Percentiles rank a stretch among this genome's conserved stretches.
Conservation (phyloP, 2,888 invertebrate species). For the Aphidius colemani region DNA sequence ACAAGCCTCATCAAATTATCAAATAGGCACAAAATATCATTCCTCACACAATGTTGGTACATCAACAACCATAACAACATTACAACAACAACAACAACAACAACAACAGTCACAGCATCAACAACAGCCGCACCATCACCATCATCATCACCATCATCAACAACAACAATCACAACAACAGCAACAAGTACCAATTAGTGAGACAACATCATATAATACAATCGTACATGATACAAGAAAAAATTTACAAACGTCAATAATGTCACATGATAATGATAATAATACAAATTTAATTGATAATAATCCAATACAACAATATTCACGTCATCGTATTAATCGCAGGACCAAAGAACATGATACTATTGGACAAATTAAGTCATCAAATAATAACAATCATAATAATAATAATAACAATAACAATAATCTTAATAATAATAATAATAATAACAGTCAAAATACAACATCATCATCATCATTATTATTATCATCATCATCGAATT, state of each 20-base stretch:
- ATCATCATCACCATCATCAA: slow-evolving; percentile 37
- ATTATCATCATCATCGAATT: no score
- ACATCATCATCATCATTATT: not conserved
- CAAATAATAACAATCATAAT: not conserved
- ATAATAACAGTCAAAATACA: slow-evolving; percentile 5
- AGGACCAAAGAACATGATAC: slow-evolving; percentile 57
- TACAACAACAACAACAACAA: slow-evolving; percentile 22
- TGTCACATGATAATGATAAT: slow-evolving; percentile 17
- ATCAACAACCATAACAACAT: slow-evolving; percentile 36
- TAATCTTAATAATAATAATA: slow-evolving; percentile 11
- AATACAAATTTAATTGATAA: slow-evolving; percentile 25
- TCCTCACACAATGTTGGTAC: slow-evolving; percentile 46
- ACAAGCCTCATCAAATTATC: slow-evolving; percentile 24
- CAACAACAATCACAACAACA: no score
- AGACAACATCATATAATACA: no score
- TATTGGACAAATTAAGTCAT: slow-evolving; percentile 17
- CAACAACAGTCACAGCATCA: slow-evolving; percentile 34
- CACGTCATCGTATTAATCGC: slow-evolving; percentile 57
- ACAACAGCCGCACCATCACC: slow-evolving; percentile 38
- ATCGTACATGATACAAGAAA: no score
- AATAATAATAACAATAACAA: slow-evolving; percentile 23
- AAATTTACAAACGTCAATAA: no score
- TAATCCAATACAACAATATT: slow-evolving; percentile 41
- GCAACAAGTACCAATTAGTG: no score
- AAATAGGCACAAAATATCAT: slow-evolving; percentile 56